phyloP scores from a whole-genome alignment of 2,797 vertebrate species.

The Holocentrus rufus region DNA sequence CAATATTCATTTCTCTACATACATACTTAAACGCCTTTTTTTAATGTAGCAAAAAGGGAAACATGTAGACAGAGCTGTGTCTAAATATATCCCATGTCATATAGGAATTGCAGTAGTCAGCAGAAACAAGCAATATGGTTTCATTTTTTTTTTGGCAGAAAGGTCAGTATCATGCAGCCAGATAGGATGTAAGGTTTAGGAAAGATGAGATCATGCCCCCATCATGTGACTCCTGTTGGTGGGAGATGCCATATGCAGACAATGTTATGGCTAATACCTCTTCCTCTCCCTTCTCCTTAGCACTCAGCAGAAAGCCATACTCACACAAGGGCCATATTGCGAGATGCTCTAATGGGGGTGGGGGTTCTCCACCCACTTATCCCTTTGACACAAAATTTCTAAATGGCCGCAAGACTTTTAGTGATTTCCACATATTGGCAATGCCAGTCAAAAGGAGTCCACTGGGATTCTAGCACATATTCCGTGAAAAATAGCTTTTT shows the following conservation, averaged over 20 bases:
- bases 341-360: conserved; percentile 48
- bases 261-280: neutral
- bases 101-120: too few species aligned
- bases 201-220: neutral
- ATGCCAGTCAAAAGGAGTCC: conserved; percentile 45
- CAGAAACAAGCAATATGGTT: neutral
- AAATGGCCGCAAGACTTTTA: conserved; percentile 33
- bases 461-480: conserved; percentile 23
- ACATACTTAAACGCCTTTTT: too few species aligned
- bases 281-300: conserved; percentile 43
- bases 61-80: too few species aligned
- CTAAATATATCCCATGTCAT: too few species aligned
- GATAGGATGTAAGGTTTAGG: neutral
- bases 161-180: neutral
- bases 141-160: neutral
- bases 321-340: conserved; percentile 44
- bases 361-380: conserved; percentile 13
- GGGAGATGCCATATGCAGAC: neutral
- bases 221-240: conserved; percentile 15
- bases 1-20: too few species aligned
- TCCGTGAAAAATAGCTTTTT: conserved; percentile 44
- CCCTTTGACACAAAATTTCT: conserved; percentile 18
- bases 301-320: neutral
- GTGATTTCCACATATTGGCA: conserved; percentile 55
- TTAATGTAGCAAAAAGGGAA: too few species aligned